phyloP scores from a whole-genome alignment of 2,113 vertebrate species.

The Boulengeromyrus knoepffleri region DNA sequence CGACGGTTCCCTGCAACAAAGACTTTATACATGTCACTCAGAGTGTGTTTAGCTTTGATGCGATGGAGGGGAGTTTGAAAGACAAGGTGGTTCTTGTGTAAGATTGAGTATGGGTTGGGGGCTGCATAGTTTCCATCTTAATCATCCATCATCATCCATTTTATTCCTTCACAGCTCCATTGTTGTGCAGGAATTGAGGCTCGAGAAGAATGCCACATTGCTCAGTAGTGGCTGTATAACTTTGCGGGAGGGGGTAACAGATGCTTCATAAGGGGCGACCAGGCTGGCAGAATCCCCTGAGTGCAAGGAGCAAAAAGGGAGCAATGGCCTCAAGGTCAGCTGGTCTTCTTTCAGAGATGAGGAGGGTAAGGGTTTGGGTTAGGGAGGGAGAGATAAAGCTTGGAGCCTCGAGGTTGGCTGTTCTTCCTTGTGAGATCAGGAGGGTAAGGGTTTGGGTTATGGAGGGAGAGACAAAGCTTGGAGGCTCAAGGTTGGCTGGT shows the following conservation, averaged over 20 bases:
- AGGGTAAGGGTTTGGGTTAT: neutral
- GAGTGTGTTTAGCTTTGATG: slow-evolving; percentile 6
- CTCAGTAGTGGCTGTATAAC: neutral
- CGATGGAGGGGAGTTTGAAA: neutral
- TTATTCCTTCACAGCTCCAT: neutral
- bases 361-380: neutral
- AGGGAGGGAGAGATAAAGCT: neutral
- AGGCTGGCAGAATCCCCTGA: neutral
- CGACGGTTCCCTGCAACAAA: neutral
- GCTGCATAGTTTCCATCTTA: neutral
- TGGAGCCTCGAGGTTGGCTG: neutral
- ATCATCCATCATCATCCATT: neutral
- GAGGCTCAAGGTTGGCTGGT: neutral
- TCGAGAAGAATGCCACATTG: neutral
- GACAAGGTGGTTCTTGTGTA: slow-evolving; percentile 5
- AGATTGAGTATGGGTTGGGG: neutral
- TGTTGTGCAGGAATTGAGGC: neutral
- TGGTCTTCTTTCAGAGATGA: neutral
- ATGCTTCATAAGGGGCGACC: neutral
- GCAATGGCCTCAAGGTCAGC: neutral
- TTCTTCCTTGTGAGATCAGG: neutral
- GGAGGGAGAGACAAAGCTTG: neutral
- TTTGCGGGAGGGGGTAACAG: neutral
- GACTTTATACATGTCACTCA: neutral
- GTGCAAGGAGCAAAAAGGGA: neutral